Base-by-base conservation (phyloP, 2,797 vertebrate species). In the Simalia tracyae region DNA sequence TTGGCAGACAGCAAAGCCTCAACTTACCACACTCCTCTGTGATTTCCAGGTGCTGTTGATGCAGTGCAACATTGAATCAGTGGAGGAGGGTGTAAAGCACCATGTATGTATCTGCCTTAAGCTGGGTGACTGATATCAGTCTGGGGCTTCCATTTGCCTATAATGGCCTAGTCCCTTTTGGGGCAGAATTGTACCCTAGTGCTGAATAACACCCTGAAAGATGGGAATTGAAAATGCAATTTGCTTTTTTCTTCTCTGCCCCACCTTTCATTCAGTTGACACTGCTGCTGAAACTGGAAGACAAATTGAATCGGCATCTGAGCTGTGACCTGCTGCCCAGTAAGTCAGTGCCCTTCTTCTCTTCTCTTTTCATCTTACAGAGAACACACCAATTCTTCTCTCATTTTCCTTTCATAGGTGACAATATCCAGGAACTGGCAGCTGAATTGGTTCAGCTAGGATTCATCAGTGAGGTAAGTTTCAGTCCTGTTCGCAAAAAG, bases 21-120 rank as follows among this genome's bases (percentile, higher is more conserved):
- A 2, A 1, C 17, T 81, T 81, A 24, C 24, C 19, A 12, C 42
- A 5, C 76, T 5, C 19, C 76, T 46, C 46, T 81, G 42, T 81
- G 24, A 81, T 81, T 81, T 46, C 36, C 96, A 99, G 99, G 99
- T 99, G 91, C 98, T 99, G 92, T 98, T 99, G 97, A 99, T 99
- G 99, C 99, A 99, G 96, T 99, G 99, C 96, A 99, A 99, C 96
- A 99, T 99, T 0, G 99, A 99, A 96, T 98, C 99, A 0, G 98
- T 99, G 26, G 99, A 99, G 28, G 99, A 99, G 94, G 99, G 99
- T 0, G 97, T 98, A 61, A 99, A 98, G 95, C 99, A 99, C 95
- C 99, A 99, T 0, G 99, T 99, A 97, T 86, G 99, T 96, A 84
- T 54, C 15, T 1, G 5, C 24, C 54, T 10, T 42, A 42, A 59